phyloP scores from a whole-genome alignment of 2,113 vertebrate species.

The Toxostoma redivivum region DNA sequence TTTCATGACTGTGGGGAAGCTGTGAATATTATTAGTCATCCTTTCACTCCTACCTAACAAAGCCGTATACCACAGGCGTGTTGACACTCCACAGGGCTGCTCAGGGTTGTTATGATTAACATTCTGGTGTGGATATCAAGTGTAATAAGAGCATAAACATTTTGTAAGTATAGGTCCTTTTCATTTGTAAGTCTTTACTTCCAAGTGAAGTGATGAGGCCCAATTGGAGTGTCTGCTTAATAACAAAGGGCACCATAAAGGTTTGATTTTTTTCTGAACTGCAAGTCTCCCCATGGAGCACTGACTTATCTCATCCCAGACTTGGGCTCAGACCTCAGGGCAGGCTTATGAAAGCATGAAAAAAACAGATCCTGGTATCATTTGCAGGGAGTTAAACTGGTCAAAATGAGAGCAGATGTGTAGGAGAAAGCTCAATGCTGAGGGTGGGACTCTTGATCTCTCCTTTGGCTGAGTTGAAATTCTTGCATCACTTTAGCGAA shows the following conservation, averaged over 20 bases:
- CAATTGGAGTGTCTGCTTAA: neutral
- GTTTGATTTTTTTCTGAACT: neutral
- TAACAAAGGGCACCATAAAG: neutral
- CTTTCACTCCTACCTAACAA: neutral
- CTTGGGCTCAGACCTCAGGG: neutral
- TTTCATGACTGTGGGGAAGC: slow-evolving; percentile 49
- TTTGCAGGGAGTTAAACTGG: neutral
- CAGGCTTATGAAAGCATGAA: neutral
- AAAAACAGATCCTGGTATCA: neutral
- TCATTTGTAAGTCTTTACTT: neutral
- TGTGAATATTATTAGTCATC: slow-evolving; percentile 39
- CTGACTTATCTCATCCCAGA: neutral
- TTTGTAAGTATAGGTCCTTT: slow-evolving; percentile 25
- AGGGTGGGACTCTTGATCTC: neutral
- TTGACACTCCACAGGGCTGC: neutral
- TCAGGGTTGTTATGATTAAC: slow-evolving; percentile 43
- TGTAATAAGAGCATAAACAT: slow-evolving; percentile 60
- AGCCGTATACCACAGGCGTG: neutral
- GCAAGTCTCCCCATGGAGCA: neutral
- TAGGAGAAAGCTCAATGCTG: neutral
- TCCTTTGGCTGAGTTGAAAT: neutral
- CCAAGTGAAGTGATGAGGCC: neutral
- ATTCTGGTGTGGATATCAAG: slow-evolving; percentile 21
- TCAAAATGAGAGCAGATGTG: neutral
- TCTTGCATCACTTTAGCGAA: neutral